Conservation (phyloP, 2,888 invertebrate species). For the Aromia moschata region DNA sequence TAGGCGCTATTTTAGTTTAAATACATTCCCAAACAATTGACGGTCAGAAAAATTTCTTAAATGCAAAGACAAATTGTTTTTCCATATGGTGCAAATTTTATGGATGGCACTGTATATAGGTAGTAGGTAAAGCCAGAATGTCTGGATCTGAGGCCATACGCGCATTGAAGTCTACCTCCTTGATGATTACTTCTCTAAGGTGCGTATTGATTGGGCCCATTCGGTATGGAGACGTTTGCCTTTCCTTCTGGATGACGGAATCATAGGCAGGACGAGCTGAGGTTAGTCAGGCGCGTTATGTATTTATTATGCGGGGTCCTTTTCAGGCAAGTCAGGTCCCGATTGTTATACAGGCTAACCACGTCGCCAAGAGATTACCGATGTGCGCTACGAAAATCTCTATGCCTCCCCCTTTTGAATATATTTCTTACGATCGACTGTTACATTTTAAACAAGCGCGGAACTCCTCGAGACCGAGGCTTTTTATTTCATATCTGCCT, state of each 20-base stretch:
- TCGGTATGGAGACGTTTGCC: neutral
- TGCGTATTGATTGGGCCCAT: neutral
- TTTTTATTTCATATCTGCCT: too few species aligned
- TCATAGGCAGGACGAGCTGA: constrained; percentile 12
- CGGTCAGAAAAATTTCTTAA: too few species aligned
- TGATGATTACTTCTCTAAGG: neutral
- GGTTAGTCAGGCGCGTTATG: constrained; percentile 38
- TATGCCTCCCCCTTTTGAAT: constrained; percentile 32
- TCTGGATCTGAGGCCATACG: too few species aligned
- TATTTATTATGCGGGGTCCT: constrained; percentile 42
- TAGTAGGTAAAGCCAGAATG: too few species aligned
- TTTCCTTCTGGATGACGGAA: neutral
- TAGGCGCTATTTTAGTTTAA: too few species aligned
- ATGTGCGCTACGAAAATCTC: constrained; percentile 41
- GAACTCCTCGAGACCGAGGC: too few species aligned
- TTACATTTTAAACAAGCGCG: constrained; percentile 25
- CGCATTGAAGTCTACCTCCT: too few species aligned
- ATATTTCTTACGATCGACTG: constrained; percentile 32
- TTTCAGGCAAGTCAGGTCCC: constrained; percentile 42
- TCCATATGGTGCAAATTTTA: too few species aligned
- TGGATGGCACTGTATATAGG: too few species aligned
- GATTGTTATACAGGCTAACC: constrained; percentile 40
- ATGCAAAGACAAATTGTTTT: too few species aligned
- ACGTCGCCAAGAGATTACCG: constrained; percentile 42
- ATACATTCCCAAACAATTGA: too few species aligned